A percentile compares a stretch with the other conserved stretches of the same genome.
phyloP scores from a whole-genome alignment of 2,113 vertebrate species.

The Nicator chloris region DNA sequence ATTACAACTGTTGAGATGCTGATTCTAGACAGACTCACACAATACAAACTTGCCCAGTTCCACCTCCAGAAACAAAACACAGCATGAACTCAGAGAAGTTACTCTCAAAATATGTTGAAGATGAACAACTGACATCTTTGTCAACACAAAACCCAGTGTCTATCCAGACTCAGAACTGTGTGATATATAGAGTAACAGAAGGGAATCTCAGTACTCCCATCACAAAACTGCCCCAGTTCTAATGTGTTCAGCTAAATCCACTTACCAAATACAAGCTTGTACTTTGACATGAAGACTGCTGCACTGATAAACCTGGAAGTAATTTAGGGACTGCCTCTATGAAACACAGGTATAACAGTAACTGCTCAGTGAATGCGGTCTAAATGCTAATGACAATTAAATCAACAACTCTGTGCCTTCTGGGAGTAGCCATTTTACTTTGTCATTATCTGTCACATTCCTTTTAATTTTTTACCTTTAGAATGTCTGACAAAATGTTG shows the following conservation, averaged over 20 bases:
- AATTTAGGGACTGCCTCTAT: not conserved
- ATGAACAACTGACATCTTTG: not conserved
- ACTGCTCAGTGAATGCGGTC: not conserved
- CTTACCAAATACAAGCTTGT: not conserved
- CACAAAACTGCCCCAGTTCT: not conserved
- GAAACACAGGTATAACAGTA: not conserved
- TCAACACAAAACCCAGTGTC: not conserved
- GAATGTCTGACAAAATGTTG: not conserved
- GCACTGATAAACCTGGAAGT: not conserved
- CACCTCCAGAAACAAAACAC: not conserved
- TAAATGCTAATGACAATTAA: not conserved
- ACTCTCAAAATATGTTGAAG: not conserved
- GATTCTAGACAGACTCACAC: not conserved
- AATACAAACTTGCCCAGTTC: not conserved
- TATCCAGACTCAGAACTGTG: not conserved
- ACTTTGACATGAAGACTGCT: not conserved
- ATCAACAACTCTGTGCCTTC: not conserved
- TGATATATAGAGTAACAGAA: not conserved
- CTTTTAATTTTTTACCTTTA: not conserved
- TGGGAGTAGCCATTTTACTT: not conserved
- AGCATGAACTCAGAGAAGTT: not conserved
- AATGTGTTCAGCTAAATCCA: not conserved
- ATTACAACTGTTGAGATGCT: not conserved
- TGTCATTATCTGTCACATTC: not conserved
- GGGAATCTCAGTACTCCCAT: not conserved